Evolutionary conservation across 2,113 vertebrate species (phyloP).

Genomic region (Spheniscus mendiculus): DNA sequence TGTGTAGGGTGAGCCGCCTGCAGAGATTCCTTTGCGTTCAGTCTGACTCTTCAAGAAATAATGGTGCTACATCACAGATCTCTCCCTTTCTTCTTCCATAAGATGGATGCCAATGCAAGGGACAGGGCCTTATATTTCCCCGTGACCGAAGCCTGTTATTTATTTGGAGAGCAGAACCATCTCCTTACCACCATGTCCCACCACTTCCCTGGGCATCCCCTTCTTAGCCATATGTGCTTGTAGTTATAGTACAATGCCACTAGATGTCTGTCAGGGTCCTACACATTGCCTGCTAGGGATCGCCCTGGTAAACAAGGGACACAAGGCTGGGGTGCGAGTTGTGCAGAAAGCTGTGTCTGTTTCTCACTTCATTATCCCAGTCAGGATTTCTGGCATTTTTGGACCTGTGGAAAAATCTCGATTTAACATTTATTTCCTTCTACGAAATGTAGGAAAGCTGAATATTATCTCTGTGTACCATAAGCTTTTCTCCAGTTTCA

Average conservation of each 20-base stretch:
- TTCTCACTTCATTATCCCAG: not conserved
- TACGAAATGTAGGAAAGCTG: not conserved
- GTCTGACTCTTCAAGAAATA: not conserved
- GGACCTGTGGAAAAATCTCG: not conserved
- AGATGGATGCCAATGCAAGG: not conserved
- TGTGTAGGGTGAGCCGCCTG: not conserved
- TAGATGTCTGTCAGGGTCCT: slow-evolving; percentile 36
- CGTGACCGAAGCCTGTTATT: fast-evolving
- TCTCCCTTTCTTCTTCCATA: not conserved
- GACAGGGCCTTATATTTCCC: fast-evolving
- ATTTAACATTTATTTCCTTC: not conserved
- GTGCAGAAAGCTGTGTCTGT: not conserved
- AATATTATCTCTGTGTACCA: not conserved
- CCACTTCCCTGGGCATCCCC: fast-evolving
- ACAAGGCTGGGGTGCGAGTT: not conserved
- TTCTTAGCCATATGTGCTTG: not conserved
- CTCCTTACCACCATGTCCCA: not conserved
- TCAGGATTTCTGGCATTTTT: not conserved
- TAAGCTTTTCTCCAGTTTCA: not conserved
- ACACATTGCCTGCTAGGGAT: not conserved
- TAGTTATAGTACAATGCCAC: not conserved
- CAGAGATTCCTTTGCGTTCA: not conserved
- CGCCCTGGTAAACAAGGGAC: not conserved
- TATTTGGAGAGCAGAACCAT: not conserved
- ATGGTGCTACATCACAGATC: not conserved